A percentile compares a stretch with the other conserved stretches of the same genome.
Evolutionary conservation across 2,113 vertebrate species (phyloP).

Genomic region (Osmerus eperlanus): DNA sequence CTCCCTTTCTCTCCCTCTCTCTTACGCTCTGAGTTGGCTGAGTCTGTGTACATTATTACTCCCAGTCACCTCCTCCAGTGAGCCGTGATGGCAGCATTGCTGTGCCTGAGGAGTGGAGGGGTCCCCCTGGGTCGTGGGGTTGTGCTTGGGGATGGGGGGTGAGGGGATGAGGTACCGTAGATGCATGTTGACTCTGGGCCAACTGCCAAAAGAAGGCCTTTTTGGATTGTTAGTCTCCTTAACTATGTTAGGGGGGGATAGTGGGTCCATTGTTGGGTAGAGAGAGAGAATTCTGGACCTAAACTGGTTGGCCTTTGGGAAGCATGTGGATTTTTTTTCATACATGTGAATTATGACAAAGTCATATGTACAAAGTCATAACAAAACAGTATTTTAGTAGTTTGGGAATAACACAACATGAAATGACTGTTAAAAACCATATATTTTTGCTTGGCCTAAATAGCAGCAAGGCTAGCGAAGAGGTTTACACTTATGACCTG

Average conservation of each 20-base stretch:
- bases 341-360: no score
- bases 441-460: no score
- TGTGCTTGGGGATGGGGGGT: no score
- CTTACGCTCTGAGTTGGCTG: neutral
- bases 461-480: no score
- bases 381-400: no score
- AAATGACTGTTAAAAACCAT: no score
- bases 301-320: constrained; percentile 4
- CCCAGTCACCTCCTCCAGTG: neutral
- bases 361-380: no score
- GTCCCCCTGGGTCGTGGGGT: constrained; percentile 17
- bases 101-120: neutral
- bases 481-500: no score
- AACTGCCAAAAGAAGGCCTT: constrained; percentile 44
- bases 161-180: constrained; percentile 4
- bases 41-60: constrained; percentile 9
- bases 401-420: no score
- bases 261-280: constrained; percentile 51
- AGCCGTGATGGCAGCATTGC: neutral
- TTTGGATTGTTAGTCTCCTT: constrained; percentile 22
- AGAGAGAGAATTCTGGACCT: constrained; percentile 34
- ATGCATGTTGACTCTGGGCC: constrained; percentile 37
- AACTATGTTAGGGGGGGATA: constrained; percentile 4
- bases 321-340: no score
- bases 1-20: neutral